Base-by-base conservation (phyloP, 2,888 invertebrate genomes). In the Dynastes grantii region DNA sequence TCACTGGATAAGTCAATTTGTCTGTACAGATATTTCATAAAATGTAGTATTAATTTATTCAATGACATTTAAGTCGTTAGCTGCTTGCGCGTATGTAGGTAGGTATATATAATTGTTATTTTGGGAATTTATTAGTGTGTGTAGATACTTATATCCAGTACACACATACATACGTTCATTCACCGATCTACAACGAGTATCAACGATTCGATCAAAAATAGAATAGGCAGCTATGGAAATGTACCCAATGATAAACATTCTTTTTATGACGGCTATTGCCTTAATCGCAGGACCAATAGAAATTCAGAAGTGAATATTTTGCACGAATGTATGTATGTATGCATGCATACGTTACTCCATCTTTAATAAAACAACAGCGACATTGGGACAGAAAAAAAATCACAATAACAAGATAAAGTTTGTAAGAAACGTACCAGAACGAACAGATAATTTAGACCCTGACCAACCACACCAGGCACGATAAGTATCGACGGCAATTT, bases 201-300 rank as follows among this genome's bases (percentile, higher is more conserved):
- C 73, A 75, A 61, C 73, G 73, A 75, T 75, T 75, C 73, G 73
- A 75, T 75, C 73, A 61, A 75, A 75, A 75, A 75, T 75, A 75
- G 73, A 75, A 75, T 75, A 75, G 73, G 58, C 61, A 75, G 61
- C 73, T 27, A 75, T 75, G 73, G 73, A 75, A 75, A 75, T 45
- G 73, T 75, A 75, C 73, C 61, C 73, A 75, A 61, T 45, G 73
- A 75, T 75, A 75, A 75, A 75, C 73, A 75, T 61, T 75, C 73
- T 75, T 75, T 75, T 75, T 75, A 75, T 75, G 61, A 75, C 73
- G 73, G 63, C 61, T 75, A 75, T 45, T 61, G 61, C 61, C 73
- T 75, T 75, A 75, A 75, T 75, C 40, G 73, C 61, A 45, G 32
- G 45, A 61, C 73, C 73, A 75, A 75, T 75, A 45, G 55, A 75